phyloP scores from a whole-genome alignment of 1,140 invertebrate species.

The Uloborus diversus region DNA sequence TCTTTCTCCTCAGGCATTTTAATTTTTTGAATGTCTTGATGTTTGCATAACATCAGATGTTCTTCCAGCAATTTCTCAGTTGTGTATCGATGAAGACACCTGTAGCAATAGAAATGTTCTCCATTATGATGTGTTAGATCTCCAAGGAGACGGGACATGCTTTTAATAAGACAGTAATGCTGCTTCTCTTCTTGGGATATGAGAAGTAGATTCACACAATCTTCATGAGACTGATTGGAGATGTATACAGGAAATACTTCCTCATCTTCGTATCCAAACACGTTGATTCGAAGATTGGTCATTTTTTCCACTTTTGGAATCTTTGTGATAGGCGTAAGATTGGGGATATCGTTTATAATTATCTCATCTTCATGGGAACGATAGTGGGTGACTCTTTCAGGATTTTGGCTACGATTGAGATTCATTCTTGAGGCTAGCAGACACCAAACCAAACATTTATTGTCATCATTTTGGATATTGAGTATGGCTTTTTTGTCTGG shows the following conservation, averaged over 20 bases:
- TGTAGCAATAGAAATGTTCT: no score
- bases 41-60: no score
- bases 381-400: background rate
- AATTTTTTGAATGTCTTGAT: no score
- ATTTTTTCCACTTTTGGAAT: background rate
- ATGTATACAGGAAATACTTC: constrained; percentile 15
- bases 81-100: no score
- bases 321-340: background rate
- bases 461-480: no score
- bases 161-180: background rate
- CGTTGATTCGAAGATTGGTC: constrained; percentile 36
- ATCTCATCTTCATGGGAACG: background rate
- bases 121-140: no score
- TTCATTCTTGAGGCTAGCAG: background rate
- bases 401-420: background rate
- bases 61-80: no score
- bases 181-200: background rate
- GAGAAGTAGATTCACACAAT: constrained; percentile 7
- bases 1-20: no score
- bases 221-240: background rate
- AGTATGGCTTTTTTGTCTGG: background rate
- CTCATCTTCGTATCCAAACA: constrained; percentile 8
- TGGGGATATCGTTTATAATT: background rate
- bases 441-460: constrained; percentile 24
- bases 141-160: no score